Conservation (phyloP, 2,797 vertebrate genomes). For the Natrix natrix region DNA sequence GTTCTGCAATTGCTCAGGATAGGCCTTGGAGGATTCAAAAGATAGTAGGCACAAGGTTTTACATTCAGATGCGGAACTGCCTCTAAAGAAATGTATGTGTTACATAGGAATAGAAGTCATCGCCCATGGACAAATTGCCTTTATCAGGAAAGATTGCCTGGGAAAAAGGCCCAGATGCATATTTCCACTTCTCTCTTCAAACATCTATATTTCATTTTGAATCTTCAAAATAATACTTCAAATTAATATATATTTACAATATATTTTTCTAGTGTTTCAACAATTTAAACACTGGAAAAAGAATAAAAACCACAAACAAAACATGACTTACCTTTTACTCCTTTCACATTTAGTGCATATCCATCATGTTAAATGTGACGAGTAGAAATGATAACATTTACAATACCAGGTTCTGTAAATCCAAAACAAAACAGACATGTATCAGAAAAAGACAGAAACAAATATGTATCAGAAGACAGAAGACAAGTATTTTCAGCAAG, state of each 20-base stretch:
- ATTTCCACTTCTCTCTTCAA: not conserved
- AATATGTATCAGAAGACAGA: conserved; percentile 26
- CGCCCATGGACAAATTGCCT: not conserved
- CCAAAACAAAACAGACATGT: conserved; percentile 16
- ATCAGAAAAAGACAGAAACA: conserved; percentile 31
- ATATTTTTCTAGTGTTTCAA: not conserved
- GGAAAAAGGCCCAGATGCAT: too few species aligned
- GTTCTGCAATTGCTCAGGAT: not conserved
- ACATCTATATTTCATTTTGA: not conserved
- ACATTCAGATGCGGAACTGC: not conserved
- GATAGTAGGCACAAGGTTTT: not conserved
- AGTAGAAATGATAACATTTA: conserved; percentile 24
- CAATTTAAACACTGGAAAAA: not conserved
- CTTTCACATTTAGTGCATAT: not conserved
- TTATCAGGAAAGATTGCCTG: not conserved
- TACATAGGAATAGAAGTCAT: not conserved
- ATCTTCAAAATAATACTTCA: not conserved
- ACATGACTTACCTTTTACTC: conserved; percentile 45
- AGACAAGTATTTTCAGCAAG: conserved; percentile 7
- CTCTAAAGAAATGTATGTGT: not conserved
- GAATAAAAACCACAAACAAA: not conserved
- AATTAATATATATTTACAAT: not conserved
- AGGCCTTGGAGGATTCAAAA: not conserved
- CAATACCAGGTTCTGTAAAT: conserved; percentile 37
- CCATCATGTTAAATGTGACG: not conserved